A percentile compares a stretch with the other conserved stretches of the same genome.
phyloP scores from a whole-genome alignment of 2,797 vertebrate genomes.

The Caiman crocodilus region DNA sequence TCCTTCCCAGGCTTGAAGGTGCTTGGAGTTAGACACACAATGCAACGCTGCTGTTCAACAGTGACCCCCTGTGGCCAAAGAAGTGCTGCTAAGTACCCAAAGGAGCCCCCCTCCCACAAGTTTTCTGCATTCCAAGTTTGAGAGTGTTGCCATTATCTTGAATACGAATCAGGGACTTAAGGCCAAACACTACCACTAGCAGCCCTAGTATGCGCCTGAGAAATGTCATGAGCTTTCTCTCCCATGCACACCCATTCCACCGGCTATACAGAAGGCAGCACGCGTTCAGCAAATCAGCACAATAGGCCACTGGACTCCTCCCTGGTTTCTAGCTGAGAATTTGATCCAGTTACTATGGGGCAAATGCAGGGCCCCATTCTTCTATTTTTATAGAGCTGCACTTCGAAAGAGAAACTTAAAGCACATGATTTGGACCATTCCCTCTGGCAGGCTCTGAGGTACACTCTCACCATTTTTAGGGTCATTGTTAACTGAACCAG shows the following conservation, averaged over 20 bases:
- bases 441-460: not conserved
- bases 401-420: not conserved
- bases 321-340: not conserved
- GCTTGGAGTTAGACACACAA: not conserved
- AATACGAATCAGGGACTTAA: not conserved
- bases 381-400: not conserved
- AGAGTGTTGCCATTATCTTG: not conserved
- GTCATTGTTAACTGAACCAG: not conserved
- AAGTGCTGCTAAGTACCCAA: not conserved
- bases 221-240: not conserved
- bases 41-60: accelerated
- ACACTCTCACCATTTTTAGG: not conserved
- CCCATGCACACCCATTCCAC: not conserved
- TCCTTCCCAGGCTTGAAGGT: not conserved
- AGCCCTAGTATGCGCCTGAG: not conserved
- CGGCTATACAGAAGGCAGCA: not conserved
- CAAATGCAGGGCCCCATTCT: not conserved
- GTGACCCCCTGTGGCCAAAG: accelerated
- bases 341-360: not conserved
- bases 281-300: too few relatives aligned
- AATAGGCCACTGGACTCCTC: too few relatives aligned
- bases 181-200: accelerated
- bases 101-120: not conserved
- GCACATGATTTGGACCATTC: not conserved
- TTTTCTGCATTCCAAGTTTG: not conserved